phyloP scores from a whole-genome alignment of 2,888 invertebrate genomes.

The Amiota mariae region DNA sequence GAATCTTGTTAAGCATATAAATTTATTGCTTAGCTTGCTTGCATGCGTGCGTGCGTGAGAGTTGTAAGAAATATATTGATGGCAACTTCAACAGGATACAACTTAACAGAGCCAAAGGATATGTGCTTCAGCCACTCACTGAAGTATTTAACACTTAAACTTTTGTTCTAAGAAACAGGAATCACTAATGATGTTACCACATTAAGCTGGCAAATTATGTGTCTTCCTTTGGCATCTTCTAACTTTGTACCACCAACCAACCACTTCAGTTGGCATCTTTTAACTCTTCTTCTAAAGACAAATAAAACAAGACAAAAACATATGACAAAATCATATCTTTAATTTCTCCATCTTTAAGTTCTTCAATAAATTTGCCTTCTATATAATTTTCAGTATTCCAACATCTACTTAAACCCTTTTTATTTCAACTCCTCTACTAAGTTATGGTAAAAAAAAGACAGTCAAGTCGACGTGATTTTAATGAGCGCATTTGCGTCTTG shows the following conservation, averaged over 20 bases:
- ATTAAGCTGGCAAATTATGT: slow-evolving; percentile 64
- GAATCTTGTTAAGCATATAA: slow-evolving; percentile 26
- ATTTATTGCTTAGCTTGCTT: slow-evolving; percentile 30
- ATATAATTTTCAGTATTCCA: too few relatives aligned
- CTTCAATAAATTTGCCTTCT: too few relatives aligned
- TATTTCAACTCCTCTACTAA: too few relatives aligned
- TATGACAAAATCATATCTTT: background rate
- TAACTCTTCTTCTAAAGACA: background rate
- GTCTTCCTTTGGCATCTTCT: background rate
- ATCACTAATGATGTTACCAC: slow-evolving; percentile 67
- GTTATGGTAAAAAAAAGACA: background rate
- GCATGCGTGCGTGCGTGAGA: slow-evolving; percentile 6
- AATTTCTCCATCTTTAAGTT: too few relatives aligned
- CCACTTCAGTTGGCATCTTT: too few relatives aligned
- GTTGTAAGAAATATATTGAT: background rate
- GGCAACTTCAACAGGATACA: background rate
- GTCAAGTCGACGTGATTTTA: slow-evolving; percentile 51
- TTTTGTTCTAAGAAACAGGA: background rate
- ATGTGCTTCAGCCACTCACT: slow-evolving; percentile 11
- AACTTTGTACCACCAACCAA: too few relatives aligned
- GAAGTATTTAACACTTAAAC: background rate
- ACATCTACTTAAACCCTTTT: too few relatives aligned
- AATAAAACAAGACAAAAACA: background rate
- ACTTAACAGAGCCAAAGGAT: slow-evolving; percentile 26
- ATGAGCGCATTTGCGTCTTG: slow-evolving; percentile 58